Conservation (phyloP, 1,140 invertebrate genomes). For the Bombus waltoni region DNA sequence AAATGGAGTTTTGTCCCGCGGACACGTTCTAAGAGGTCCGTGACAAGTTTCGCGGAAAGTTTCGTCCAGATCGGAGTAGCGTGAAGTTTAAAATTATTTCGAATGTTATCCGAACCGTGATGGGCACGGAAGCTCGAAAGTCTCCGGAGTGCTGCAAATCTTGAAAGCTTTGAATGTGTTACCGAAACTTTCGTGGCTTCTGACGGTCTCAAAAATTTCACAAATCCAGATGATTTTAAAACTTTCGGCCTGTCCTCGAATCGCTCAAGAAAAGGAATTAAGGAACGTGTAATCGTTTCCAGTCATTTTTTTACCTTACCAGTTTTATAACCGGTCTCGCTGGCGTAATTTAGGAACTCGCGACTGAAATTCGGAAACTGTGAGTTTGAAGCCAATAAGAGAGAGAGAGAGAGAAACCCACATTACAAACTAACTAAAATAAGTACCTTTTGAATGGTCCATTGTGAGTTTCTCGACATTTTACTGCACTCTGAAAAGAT, state of each 20-base stretch:
- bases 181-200: constrained; percentile 27
- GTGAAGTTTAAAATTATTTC: constrained; percentile 55
- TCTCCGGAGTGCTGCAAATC: constrained; percentile 46
- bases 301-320: too few species aligned
- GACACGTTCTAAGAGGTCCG: constrained; percentile 36
- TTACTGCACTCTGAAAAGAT: background rate
- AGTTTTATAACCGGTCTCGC: background rate
- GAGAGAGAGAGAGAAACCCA: too few species aligned
- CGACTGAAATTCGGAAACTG: too few species aligned
- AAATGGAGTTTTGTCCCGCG: constrained; percentile 35
- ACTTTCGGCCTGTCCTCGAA: constrained; percentile 4
- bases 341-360: too few species aligned
- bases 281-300: background rate
- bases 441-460: too few species aligned
- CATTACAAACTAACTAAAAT: too few species aligned
- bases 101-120: constrained; percentile 52
- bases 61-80: constrained; percentile 29
- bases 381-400: too few species aligned
- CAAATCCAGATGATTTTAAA: constrained; percentile 21
- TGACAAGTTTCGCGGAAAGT: constrained; percentile 35
- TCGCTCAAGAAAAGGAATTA: background rate
- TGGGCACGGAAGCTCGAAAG: constrained; percentile 42
- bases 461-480: background rate
- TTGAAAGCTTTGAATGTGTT: constrained; percentile 48
- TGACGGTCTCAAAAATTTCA: constrained; percentile 39